phyloP scores from a whole-genome alignment of 2,113 vertebrate species.

The Platichthys stellatus region DNA sequence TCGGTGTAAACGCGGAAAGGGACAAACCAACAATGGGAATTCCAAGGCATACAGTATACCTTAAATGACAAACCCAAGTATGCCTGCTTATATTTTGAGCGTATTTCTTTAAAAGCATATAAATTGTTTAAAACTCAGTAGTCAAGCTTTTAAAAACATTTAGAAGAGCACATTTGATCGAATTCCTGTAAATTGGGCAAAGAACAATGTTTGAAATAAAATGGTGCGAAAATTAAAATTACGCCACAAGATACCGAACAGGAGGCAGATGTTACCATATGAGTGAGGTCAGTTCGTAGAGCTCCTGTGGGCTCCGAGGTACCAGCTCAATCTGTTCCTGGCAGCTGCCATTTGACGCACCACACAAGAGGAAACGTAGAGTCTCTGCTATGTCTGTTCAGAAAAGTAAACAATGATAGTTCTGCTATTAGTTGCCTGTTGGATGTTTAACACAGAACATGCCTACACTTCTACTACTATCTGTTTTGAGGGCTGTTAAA shows the following conservation, averaged over 20 bases:
- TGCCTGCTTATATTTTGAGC: too few species aligned
- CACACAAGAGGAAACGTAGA: slow-evolving; percentile 95
- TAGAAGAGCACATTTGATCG: neutral
- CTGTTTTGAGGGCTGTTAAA: neutral
- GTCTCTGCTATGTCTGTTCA: slow-evolving; percentile 96
- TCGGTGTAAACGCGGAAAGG: too few species aligned
- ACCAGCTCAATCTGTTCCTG: slow-evolving; percentile 99
- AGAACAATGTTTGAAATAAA: neutral
- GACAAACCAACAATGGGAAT: too few species aligned
- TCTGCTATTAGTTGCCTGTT: neutral
- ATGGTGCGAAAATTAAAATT: neutral
- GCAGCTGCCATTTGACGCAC: slow-evolving; percentile 96
- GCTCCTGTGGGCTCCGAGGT: slow-evolving; percentile 96
- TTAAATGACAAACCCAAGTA: too few species aligned
- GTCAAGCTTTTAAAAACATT: too few species aligned
- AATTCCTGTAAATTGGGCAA: neutral
- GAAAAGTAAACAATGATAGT: slow-evolving; percentile 18
- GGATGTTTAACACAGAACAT: neutral
- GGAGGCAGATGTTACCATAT: slow-evolving; percentile 88
- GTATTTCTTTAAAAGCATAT: too few species aligned
- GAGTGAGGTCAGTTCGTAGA: slow-evolving; percentile 97
- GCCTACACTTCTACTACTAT: neutral
- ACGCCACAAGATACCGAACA: neutral
- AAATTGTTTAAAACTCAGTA: too few species aligned
- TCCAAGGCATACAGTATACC: too few species aligned